Base-by-base conservation (phyloP, 1,140 invertebrate genomes). In the Drosophila subpulchrella region DNA sequence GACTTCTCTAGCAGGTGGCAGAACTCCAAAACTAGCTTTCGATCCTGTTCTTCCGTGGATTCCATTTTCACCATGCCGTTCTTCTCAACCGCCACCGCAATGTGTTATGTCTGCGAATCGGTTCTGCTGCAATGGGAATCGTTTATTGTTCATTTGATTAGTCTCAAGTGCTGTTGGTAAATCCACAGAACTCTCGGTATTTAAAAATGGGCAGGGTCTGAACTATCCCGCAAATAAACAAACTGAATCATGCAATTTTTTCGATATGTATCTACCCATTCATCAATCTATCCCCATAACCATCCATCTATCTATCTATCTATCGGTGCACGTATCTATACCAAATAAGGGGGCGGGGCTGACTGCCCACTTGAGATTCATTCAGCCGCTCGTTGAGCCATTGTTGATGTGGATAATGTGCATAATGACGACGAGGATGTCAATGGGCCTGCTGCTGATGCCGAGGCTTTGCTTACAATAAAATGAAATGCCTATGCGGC, bases 1-100 rank as follows among this genome's bases (percentile, higher is more conserved):
- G 98, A 98, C 94, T 99, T 99, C 92, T 99, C 98, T 47, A 99
- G 94, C 82, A 99, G 94, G 94, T 99, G 97, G 93, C 97, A 98
- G 93, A 99, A 99, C 93, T 99, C 98, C 92, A 97, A 95, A 71
- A 99, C 97, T 91, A 98, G 96, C 95, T 98, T 98, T 91, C 97
- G 95, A 93, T 99, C 98, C 93, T 97, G 95, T 82, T 97, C 96
- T 91, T 96, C 96, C 93, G 96, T 96, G 90, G 94, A 94, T 93
- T 95, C 95, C 95, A 96, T 96, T 92, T 92, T 92, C 89, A 92
- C 91, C 91, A 92, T 92, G 72, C 91, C 91, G 91, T 92, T 91
- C 83, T 83, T 76, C 72, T 76, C 73, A 76, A 76, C 89, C 81
- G 59, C 75, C 85, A 67, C 75, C 77, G 82, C 91, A 88, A 91